phyloP scores from a whole-genome alignment of 2,888 invertebrate genomes.

The Mimachlamys varia region DNA sequence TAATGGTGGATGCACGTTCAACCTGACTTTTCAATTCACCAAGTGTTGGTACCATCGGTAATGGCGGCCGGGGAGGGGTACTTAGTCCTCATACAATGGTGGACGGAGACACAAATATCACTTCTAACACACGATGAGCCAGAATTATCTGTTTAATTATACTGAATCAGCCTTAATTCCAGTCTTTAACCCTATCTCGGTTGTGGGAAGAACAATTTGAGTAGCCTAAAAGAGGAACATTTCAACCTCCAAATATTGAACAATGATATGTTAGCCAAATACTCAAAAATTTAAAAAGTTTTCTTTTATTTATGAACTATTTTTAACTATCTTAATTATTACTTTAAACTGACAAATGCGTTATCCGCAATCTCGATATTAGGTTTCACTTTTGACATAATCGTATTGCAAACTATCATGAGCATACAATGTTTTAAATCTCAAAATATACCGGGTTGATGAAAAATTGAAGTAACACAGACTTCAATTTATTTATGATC shows the following conservation, averaged over 20 bases:
- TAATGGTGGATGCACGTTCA: not conserved
- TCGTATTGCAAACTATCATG: not conserved
- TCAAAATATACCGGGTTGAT: not conserved
- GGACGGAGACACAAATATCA: not conserved
- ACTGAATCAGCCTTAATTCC: not conserved
- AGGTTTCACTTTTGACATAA: too few species aligned
- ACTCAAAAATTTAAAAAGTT: not conserved
- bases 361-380: not conserved
- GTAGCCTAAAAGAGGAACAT: not conserved
- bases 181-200: not conserved
- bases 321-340: too few species aligned
- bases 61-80: not conserved
- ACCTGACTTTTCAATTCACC: not conserved
- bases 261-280: not conserved
- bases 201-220: not conserved
- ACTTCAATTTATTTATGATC: not conserved
- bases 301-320: not conserved
- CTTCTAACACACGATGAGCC: not conserved
- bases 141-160: not conserved
- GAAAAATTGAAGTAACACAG: not conserved
- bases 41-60: not conserved
- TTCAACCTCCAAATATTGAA: conserved; percentile 12
- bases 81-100: not conserved
- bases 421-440: not conserved
- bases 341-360: not conserved